Evolutionary conservation across 2,113 vertebrate species (phyloP).

Genomic region (Heterochromis multidens): DNA sequence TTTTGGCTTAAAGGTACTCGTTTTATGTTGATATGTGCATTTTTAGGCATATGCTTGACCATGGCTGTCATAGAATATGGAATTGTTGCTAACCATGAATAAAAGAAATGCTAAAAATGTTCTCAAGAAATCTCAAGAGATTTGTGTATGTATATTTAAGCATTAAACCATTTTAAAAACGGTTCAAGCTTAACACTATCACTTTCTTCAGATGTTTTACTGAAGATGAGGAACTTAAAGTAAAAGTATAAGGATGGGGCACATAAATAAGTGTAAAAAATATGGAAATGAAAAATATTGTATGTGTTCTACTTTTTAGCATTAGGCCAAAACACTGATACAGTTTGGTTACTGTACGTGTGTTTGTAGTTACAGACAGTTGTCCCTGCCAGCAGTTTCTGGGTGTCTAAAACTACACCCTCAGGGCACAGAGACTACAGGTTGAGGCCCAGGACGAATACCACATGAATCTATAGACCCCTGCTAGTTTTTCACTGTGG

Average conservation of each 20-base stretch:
- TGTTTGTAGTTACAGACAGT: background rate
- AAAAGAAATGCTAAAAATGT: constrained; percentile 1
- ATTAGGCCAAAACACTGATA: background rate
- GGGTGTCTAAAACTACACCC: constrained; percentile 57
- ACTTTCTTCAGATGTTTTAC: background rate
- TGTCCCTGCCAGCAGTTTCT: background rate
- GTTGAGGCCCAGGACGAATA: constrained; percentile 18
- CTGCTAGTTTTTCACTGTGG: constrained; percentile 58
- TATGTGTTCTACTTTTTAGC: background rate
- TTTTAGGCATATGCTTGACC: background rate
- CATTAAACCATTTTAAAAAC: background rate
- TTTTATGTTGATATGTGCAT: background rate
- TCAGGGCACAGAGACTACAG: constrained; percentile 30
- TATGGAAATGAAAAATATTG: background rate
- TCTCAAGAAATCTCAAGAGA: background rate
- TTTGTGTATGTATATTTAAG: background rate
- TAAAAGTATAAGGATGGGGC: background rate
- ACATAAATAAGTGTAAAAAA: background rate
- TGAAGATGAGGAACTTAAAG: background rate
- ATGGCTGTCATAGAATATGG: background rate
- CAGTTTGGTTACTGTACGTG: background rate
- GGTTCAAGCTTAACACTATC: background rate
- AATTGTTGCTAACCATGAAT: background rate
- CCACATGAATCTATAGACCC: constrained; percentile 57
- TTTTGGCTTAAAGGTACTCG: background rate